A percentile compares a stretch with the other conserved stretches of the same genome.
phyloP scores from a whole-genome alignment of 2,888 invertebrate species.

The Lithophane leautieri region DNA sequence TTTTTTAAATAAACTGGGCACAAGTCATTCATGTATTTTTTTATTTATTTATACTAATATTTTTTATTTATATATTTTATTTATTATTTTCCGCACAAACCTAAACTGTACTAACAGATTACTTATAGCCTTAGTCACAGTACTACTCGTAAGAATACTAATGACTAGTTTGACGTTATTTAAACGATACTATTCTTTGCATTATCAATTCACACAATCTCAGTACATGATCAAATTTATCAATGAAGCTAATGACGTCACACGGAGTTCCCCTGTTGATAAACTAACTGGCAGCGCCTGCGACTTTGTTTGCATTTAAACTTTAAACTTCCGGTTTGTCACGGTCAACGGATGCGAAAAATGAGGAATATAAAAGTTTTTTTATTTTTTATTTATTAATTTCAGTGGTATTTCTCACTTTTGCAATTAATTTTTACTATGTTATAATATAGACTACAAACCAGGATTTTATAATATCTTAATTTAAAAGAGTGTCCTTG shows the following conservation, averaged over 20 bases:
- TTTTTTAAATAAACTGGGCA: no score
- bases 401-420: not conserved
- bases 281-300: not conserved
- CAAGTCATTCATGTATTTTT: not conserved
- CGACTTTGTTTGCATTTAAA: not conserved
- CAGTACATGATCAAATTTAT: constrained; percentile 41
- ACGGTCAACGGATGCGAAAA: not conserved
- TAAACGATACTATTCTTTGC: constrained; percentile 38
- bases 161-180: constrained; percentile 29
- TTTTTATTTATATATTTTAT: not conserved
- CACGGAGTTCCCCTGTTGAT: constrained; percentile 36
- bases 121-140: not conserved
- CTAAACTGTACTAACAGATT: not conserved
- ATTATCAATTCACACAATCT: constrained; percentile 28
- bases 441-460: not conserved
- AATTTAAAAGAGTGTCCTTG: not conserved
- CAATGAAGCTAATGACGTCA: constrained; percentile 42
- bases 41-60: not conserved
- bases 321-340: not conserved
- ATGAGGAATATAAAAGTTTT: not conserved
- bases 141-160: not conserved
- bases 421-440: not conserved
- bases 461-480: not conserved
- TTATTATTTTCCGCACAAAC: not conserved
- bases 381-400: not conserved